A percentile compares a stretch with the other conserved stretches of the same genome.
phyloP scores from a whole-genome alignment of 2,113 vertebrate genomes.

The Oryzias woworae region DNA sequence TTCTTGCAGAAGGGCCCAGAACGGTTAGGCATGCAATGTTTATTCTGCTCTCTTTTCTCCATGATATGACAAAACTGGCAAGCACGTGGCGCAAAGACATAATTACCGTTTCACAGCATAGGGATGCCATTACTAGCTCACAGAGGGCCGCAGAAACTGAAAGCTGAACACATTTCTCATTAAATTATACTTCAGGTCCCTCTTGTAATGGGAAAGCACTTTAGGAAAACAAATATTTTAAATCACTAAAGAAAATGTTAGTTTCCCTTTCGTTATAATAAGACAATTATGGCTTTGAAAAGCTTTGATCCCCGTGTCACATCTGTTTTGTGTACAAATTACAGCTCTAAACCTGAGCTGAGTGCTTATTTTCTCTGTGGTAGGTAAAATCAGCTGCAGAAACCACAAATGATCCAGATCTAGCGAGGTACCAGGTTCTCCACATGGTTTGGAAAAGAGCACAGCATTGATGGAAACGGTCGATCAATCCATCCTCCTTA shows the following conservation, averaged over 20 bases:
- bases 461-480: slow-evolving; percentile 11
- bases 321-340: slow-evolving; percentile 78
- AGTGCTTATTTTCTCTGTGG: slow-evolving; percentile 69
- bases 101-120: slow-evolving; percentile 26
- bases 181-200: background rate
- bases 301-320: slow-evolving; percentile 62
- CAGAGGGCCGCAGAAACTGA: slow-evolving; percentile 11
- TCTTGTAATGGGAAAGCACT: slow-evolving; percentile 41
- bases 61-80: slow-evolving; percentile 50
- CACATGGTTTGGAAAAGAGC: slow-evolving; percentile 20
- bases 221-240: slow-evolving; percentile 45
- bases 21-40: slow-evolving; percentile 59
- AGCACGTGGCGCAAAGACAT: slow-evolving; percentile 38
- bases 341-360: slow-evolving; percentile 57
- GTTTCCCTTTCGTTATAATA: slow-evolving; percentile 37
- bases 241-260: slow-evolving; percentile 39
- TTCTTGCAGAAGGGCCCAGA: slow-evolving; percentile 46
- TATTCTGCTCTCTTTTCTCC: slow-evolving; percentile 33
- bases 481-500: slow-evolving; percentile 23
- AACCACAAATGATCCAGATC: slow-evolving; percentile 35
- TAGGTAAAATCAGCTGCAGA: slow-evolving; percentile 68
- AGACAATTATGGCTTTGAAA: slow-evolving; percentile 41
- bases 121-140: slow-evolving; percentile 23
- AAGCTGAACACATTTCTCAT: no score
- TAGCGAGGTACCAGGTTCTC: slow-evolving; percentile 32